A percentile compares a stretch with the other conserved stretches of the same genome.
Conservation (phyloP, 2,797 vertebrate genomes). For the Etheostoma nigrum region DNA sequence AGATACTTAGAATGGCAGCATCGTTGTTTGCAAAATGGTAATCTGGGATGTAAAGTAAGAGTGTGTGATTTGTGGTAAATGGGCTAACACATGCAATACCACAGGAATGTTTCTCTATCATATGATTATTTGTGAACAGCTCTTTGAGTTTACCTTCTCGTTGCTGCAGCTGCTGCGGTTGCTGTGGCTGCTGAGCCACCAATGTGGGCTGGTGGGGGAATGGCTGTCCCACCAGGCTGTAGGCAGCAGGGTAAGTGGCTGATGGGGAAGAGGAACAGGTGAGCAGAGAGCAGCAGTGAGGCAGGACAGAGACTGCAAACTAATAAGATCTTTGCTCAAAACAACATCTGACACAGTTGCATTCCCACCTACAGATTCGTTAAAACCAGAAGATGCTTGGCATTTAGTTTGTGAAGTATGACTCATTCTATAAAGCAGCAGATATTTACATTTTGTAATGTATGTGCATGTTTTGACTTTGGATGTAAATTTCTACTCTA, state of each 20-base stretch:
- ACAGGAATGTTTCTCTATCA: conserved; percentile 30
- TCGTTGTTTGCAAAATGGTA: conserved; percentile 1
- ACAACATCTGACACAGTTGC: conserved; percentile 48
- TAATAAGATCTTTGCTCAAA: conserved; percentile 29
- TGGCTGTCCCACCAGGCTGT: conserved; percentile 92
- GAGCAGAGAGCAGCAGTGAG: conserved; percentile 29
- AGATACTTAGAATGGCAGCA: background rate
- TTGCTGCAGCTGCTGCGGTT: conserved; percentile 91
- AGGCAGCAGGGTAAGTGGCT: conserved; percentile 95
- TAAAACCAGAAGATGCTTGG: conserved; percentile 37
- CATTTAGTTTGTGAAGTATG: conserved; percentile 42
- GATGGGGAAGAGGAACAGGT: conserved; percentile 62
- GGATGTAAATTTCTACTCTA: conserved; percentile 41
- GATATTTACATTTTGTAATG: conserved; percentile 49
- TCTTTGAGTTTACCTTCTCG: conserved; percentile 87
- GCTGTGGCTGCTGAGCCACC: conserved; percentile 91
- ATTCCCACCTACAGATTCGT: conserved; percentile 44
- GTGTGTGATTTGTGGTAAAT: conserved; percentile 11
- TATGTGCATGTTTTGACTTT: conserved; percentile 58
- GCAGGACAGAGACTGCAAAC: conserved; percentile 27
- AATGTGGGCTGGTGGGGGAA: conserved; percentile 93
- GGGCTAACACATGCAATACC: conserved; percentile 15
- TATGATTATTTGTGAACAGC: conserved; percentile 10
- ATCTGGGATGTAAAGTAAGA: conserved; percentile 1
- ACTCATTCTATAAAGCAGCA: conserved; percentile 33